phyloP scores from a whole-genome alignment of 2,797 vertebrate genomes.

The Thaleichthys pacificus region DNA sequence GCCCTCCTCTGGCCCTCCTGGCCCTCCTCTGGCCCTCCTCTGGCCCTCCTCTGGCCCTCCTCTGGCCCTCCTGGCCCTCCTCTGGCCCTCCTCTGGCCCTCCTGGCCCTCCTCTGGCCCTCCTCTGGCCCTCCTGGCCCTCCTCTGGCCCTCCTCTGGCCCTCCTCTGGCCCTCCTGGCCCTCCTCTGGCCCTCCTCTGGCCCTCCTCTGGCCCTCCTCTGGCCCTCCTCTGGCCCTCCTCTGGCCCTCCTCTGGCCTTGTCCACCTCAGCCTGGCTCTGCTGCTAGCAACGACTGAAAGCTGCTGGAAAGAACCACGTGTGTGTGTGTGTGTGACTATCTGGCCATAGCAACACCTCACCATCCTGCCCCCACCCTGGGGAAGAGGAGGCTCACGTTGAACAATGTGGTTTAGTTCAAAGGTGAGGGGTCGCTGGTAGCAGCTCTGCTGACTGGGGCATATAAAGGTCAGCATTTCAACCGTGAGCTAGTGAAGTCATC shows the following conservation, averaged over 20 bases:
- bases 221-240: not conserved
- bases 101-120: not conserved
- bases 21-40: no score
- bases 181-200: no score
- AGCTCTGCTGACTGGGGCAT: slow-evolving; percentile 62
- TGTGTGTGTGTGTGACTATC: no score
- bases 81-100: no score
- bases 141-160: no score
- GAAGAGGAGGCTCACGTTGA: slow-evolving; percentile 19
- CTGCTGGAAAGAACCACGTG: no score
- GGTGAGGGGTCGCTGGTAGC: slow-evolving; percentile 55
- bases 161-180: not conserved
- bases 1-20: no score
- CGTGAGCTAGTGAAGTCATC: slow-evolving; percentile 38
- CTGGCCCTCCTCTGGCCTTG: not conserved
- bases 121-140: not conserved
- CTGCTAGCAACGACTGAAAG: not conserved
- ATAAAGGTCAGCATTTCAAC: slow-evolving; percentile 44
- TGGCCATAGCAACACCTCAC: no score
- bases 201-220: not conserved
- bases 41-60: no score
- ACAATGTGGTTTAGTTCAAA: slow-evolving; percentile 27
- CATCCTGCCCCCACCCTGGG: not conserved
- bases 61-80: no score
- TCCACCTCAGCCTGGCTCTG: not conserved